Evolutionary conservation across 2,888 invertebrate genomes (phyloP), one percentile per base, ranked within the genome.

Genomic region (Cheilosia grossa): DNA sequence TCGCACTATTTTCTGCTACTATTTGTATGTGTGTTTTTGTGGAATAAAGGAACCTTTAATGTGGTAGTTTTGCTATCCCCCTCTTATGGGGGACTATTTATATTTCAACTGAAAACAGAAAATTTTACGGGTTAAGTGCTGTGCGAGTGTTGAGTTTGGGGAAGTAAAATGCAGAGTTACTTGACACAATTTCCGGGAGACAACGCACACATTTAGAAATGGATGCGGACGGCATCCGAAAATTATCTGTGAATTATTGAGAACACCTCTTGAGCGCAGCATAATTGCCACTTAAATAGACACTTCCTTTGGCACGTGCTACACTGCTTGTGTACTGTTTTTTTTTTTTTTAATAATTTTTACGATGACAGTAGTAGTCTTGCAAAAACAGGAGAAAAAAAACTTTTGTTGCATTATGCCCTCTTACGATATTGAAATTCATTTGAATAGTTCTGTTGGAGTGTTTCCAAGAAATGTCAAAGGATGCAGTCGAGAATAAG

Each of bases 281-380:
- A 82, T 85, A 85, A 85, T 85, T 85, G 81, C 85, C 81, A 85
- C 85, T 85, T 85, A 81, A 75, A 67, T 77, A 81, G 75, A 81
- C 85, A 85, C 85, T 81, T 85, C 51, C 67, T 80, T 81, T 85
- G 85, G 80, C 85, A 85, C 63, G 67, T 19, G 49, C 9, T 66
- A 10, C 19, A n/a, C 49, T 40, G 27, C 30, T 64, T n/a, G 61
- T 56, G 42, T 37, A 44, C 10, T 61, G 33, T 49, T 53, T 49
- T 51, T 30, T 64, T 53, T 24, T 53, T 30, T 40, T 0, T 47
- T 56, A 4, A 9, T 53, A 24, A 37, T 10, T 69, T 69, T 63
- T 63, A 70, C 47, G 78, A 63, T 63, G 70, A 66, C 33, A 66
- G 72, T 7, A 67, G 54, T 67, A 74, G 74, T 69, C 47, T 47